Base-by-base conservation (phyloP, 2,113 vertebrate genomes). In the Lagopus muta region DNA sequence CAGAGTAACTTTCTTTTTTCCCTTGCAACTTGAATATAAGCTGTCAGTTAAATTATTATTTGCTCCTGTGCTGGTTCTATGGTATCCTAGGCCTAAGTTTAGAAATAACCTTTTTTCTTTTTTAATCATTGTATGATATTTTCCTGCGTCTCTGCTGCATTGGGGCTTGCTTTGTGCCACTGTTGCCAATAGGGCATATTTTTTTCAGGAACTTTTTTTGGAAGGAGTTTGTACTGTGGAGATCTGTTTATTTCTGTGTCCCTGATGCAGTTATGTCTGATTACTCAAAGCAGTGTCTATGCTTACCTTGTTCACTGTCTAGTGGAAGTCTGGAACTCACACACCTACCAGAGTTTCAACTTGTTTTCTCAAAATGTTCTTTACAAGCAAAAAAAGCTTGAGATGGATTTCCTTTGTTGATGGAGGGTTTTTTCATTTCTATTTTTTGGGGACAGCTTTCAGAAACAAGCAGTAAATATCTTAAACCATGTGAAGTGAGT, bases 181-280 rank as follows among this genome's bases (percentile, higher is more conserved):
- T 34, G 2, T 42, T 66, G 65, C 32, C 22, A 20, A 52, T 71
- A 47, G 7, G 25, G 38, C 0, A 0, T 28, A n/a, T 10, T 22
- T 47, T 72, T 88, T 15, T 62, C 19, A 54, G 27, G 5, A 86
- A 30, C 14, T 38, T 5, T 75, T 52, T 52, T 1, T 91, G 22
- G 2, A 43, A 64, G 14, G 13, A 34, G 16, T 67, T 61, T 40
- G 8, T 81, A 32, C 6, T 47, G 18, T 47, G 30, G 47, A 79
- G 58, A n/a, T 16, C 10, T 21, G 6, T 78, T 77, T 50, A 1
- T 42, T 12, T 47, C 43, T 73, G 20, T 50, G 40, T 61, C 22
- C 2, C n/a, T 79, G 20, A 10, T 10, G 52, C 28, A 66, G 7
- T 13, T 38, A 10, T 45, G 28, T 64, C 16, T 67, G 78, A 5